Evolutionary conservation across 2,797 vertebrate genomes (phyloP).

Genomic region (Pseudomugil gertrudae): DNA sequence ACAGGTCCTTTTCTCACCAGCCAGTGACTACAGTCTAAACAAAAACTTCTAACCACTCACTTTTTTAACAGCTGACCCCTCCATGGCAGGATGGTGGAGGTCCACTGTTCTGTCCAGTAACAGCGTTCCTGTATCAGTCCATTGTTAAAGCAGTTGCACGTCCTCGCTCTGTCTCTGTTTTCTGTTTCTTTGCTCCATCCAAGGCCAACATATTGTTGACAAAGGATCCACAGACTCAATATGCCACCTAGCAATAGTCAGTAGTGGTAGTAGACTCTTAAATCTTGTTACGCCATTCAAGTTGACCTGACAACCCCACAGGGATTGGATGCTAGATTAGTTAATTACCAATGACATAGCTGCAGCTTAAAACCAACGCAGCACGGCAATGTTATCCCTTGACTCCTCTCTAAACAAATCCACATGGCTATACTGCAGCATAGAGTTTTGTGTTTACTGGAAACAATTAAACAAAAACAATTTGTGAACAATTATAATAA

Average conservation of each 20-base stretch:
- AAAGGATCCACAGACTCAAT: slow-evolving; percentile 37
- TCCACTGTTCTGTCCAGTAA: slow-evolving; percentile 38
- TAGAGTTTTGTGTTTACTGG: neutral
- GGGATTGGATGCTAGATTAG: slow-evolving; percentile 74
- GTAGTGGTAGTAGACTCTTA: slow-evolving; percentile 66
- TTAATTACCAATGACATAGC: slow-evolving; percentile 78
- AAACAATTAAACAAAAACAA: neutral
- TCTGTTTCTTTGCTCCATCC: slow-evolving; percentile 49
- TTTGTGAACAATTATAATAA: neutral
- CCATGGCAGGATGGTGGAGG: slow-evolving; percentile 64
- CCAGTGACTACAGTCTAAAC: slow-evolving; percentile 10
- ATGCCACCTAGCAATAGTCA: slow-evolving; percentile 49
- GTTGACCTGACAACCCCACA: slow-evolving; percentile 77
- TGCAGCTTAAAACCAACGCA: slow-evolving; percentile 69
- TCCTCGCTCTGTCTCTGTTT: slow-evolving; percentile 46
- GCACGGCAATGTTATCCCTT: slow-evolving; percentile 30
- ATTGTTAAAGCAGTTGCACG: slow-evolving; percentile 51
- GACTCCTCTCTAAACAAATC: slow-evolving; percentile 19
- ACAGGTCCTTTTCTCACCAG: slow-evolving; percentile 28
- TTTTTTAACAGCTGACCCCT: slow-evolving; percentile 71
- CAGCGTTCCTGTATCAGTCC: slow-evolving; percentile 47
- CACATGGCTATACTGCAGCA: neutral
- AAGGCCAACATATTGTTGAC: slow-evolving; percentile 56
- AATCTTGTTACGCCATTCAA: slow-evolving; percentile 79
- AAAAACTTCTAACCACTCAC: slow-evolving; percentile 62